Conservation (phyloP, 2,888 invertebrate species). For the Andricus curvator region DNA sequence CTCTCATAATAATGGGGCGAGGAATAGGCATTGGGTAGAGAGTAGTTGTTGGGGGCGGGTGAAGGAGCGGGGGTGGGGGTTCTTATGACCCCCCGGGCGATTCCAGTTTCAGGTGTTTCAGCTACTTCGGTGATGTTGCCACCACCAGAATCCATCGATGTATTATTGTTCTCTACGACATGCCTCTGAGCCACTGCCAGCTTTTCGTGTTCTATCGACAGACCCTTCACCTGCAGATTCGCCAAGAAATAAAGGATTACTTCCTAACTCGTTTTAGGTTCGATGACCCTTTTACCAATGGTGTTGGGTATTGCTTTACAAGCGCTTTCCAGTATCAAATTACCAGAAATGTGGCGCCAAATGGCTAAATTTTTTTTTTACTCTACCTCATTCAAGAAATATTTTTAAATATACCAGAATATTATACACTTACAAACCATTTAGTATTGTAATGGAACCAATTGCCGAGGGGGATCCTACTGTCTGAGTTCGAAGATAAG, state of each 20-base stretch:
- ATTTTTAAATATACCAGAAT: too few species aligned
- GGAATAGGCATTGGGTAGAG: slow-evolving; percentile 70
- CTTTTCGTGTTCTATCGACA: slow-evolving; percentile 88
- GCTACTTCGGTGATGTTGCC: slow-evolving; percentile 70
- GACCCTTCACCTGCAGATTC: slow-evolving; percentile 84
- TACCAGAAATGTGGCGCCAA: neutral
- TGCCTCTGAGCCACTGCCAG: slow-evolving; percentile 82
- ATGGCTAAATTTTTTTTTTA: neutral
- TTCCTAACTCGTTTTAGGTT: slow-evolving; percentile 43
- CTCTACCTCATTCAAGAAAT: too few species aligned
- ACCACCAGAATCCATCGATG: slow-evolving; percentile 69
- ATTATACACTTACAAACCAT: too few species aligned
- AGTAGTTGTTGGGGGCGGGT: slow-evolving; percentile 70
- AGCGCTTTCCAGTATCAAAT: neutral
- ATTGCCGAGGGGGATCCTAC: too few species aligned
- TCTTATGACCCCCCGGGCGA: slow-evolving; percentile 64
- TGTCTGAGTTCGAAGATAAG: too few species aligned
- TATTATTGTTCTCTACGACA: slow-evolving; percentile 72
- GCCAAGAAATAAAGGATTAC: slow-evolving; percentile 52
- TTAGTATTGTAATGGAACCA: too few species aligned
- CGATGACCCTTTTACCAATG: slow-evolving; percentile 26
- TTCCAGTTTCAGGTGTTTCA: slow-evolving; percentile 62
- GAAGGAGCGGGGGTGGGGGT: slow-evolving; percentile 72
- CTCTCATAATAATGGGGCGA: slow-evolving; percentile 74
- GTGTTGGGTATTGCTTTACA: neutral